These are phyloP conservation scores for Aplochiton taeniatus DNA, from an alignment of 2,797 vertebrate genomes.

Conservation along the genomic window DNA sequence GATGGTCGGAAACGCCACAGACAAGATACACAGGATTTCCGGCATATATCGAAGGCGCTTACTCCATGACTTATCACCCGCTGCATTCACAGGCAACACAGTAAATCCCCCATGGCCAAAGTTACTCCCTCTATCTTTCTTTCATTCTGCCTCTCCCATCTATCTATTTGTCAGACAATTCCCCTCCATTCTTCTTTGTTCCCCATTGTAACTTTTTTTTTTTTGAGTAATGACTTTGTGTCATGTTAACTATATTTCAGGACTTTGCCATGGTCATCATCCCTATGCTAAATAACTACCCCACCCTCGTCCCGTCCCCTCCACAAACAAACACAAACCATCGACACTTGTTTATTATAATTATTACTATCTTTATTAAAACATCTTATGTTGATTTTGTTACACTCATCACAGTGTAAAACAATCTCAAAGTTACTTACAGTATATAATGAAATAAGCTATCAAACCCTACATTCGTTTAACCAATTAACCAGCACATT, in stretches of 20 bases:
- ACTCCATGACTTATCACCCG: conserved; percentile 59
- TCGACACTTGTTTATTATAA: too few relatives aligned
- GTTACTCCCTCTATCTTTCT: conserved; percentile 16
- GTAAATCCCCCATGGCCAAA: conserved; percentile 57
- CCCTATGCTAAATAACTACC: conserved; percentile 14
- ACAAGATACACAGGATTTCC: conserved; percentile 55
- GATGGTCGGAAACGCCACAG: conserved; percentile 39
- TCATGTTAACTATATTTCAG: conserved; percentile 42
- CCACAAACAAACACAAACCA: neutral
- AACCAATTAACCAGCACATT: too few relatives aligned
- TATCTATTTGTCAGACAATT: neutral
- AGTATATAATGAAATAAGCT: too few relatives aligned
- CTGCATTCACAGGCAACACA: conserved; percentile 51
- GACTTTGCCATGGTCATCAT: conserved; percentile 14
- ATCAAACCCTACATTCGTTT: too few relatives aligned
- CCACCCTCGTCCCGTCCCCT: conserved; percentile 11
- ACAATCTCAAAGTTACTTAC: too few relatives aligned
- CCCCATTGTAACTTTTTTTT: conserved; percentile 6
- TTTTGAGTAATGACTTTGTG: conserved; percentile 40
- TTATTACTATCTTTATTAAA: too few relatives aligned
- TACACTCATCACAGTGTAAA: too few relatives aligned
- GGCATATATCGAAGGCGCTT: conserved; percentile 59
- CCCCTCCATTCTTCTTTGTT: conserved; percentile 6
- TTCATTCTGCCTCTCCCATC: conserved; percentile 20
- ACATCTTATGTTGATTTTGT: too few relatives aligned